Conservation (phyloP, 2,888 invertebrate genomes). For the Deladenus siricidicola region DNA sequence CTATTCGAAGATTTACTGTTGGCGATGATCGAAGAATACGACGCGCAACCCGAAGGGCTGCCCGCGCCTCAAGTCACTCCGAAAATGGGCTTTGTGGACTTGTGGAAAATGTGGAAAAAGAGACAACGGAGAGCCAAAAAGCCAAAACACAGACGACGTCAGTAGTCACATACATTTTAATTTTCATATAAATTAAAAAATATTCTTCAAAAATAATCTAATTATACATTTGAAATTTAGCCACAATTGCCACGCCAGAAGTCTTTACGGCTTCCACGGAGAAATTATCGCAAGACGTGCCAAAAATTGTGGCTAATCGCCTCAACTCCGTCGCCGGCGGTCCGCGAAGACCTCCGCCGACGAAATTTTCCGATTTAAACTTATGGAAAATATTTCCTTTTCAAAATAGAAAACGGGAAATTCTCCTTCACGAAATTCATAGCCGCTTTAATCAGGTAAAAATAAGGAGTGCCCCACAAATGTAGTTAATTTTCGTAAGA, state of each 20-base stretch:
- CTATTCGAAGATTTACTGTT: slow-evolving; percentile 46
- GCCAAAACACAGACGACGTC: neutral
- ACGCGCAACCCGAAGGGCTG: slow-evolving; percentile 21
- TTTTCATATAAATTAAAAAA: neutral
- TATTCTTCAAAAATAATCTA: neutral
- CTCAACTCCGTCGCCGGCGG: neutral
- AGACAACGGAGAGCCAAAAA: neutral
- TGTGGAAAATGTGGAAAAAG: slow-evolving; percentile 18
- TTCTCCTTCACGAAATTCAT: slow-evolving; percentile 22
- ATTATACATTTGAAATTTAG: neutral
- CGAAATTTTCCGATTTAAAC: slow-evolving; percentile 1
- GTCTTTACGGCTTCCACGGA: neutral
- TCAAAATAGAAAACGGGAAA: slow-evolving; percentile 27
- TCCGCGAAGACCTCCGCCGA: neutral
- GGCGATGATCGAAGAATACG: slow-evolving; percentile 50
- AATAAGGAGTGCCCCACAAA: too few species aligned
- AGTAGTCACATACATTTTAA: too few species aligned
- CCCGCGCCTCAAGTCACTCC: slow-evolving; percentile 25
- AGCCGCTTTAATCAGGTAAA: slow-evolving; percentile 22
- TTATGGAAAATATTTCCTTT: slow-evolving; percentile 30
- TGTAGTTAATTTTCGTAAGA: too few species aligned
- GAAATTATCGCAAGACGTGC: slow-evolving; percentile 1
- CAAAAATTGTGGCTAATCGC: neutral
- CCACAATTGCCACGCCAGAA: neutral
- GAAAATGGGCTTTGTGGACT: slow-evolving; percentile 36